A percentile compares a stretch with the other conserved stretches of the same genome.
phyloP scores from a whole-genome alignment of 2,797 vertebrate species.

The Babyrousa celebensis region DNA sequence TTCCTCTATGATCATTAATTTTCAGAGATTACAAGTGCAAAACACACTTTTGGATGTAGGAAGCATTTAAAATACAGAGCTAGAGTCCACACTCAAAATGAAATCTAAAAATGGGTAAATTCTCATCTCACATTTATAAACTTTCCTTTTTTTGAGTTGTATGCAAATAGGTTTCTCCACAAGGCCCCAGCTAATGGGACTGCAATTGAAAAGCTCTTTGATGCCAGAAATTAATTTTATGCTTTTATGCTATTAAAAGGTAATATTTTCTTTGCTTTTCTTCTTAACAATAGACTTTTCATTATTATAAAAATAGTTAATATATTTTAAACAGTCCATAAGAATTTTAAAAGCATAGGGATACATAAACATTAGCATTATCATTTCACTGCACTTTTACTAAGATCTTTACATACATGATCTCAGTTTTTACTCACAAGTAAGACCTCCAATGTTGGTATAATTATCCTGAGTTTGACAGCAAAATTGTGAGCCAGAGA shows the following conservation, averaged over 20 bases:
- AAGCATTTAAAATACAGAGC: neutral
- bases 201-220: neutral
- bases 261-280: neutral
- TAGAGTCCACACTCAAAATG: neutral
- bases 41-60: neutral
- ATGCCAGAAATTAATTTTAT: neutral
- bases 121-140: neutral
- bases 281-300: neutral
- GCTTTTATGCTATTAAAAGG: neutral
- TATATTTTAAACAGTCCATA: neutral
- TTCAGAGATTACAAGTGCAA: constrained; percentile 59
- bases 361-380: neutral
- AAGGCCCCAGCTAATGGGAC: neutral
- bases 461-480: neutral
- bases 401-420: neutral
- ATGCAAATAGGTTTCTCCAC: neutral
- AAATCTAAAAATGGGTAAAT: neutral
- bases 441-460: neutral
- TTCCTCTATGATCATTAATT: constrained; percentile 73
- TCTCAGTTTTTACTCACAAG: neutral
- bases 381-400: neutral
- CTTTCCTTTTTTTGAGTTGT: neutral
- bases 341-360: neutral
- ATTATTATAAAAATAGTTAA: neutral
- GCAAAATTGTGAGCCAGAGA: neutral